Evolutionary conservation across 2,113 vertebrate species (phyloP).

Genomic region (Nerophis lumbriciformis): DNA sequence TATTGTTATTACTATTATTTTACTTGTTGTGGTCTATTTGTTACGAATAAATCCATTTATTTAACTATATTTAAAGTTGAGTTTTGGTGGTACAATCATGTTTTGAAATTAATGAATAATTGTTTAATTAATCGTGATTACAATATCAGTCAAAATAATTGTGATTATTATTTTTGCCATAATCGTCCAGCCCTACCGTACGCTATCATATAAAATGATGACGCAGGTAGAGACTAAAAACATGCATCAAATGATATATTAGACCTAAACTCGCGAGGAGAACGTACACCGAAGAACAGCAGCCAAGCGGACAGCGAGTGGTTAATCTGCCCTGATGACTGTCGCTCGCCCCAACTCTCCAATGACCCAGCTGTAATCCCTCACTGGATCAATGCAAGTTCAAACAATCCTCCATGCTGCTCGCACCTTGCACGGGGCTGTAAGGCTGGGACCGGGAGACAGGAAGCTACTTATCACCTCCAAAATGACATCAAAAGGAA

Average conservation of each 20-base stretch:
- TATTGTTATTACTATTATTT: no score
- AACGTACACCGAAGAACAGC: conserved; percentile 43
- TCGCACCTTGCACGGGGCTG: conserved; percentile 52
- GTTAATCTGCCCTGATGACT: conserved; percentile 68
- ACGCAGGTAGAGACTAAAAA: conserved; percentile 16
- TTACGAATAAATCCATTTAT: no score
- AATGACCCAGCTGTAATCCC: conserved; percentile 70
- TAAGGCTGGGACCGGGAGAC: conserved; percentile 53
- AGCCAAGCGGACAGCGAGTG: conserved; percentile 56
- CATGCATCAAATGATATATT: conserved; percentile 10
- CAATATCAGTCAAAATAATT: no score
- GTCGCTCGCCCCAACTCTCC: conserved; percentile 61
- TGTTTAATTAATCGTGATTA: no score
- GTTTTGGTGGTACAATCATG: no score
- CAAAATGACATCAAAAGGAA: conserved; percentile 66
- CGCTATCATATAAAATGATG: conserved; percentile 19
- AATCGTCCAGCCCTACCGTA: neutral
- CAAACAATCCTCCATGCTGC: conserved; percentile 66
- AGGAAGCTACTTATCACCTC: conserved; percentile 72
- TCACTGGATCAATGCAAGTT: conserved; percentile 70
- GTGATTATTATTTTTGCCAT: no score
- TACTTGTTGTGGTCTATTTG: no score
- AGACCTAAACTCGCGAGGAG: conserved; percentile 40
- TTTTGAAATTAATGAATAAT: no score
- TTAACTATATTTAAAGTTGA: no score